These are phyloP conservation scores for Pseudococcus longispinus DNA, from an alignment of 2,888 invertebrate species.

Conservation along the genomic window DNA sequence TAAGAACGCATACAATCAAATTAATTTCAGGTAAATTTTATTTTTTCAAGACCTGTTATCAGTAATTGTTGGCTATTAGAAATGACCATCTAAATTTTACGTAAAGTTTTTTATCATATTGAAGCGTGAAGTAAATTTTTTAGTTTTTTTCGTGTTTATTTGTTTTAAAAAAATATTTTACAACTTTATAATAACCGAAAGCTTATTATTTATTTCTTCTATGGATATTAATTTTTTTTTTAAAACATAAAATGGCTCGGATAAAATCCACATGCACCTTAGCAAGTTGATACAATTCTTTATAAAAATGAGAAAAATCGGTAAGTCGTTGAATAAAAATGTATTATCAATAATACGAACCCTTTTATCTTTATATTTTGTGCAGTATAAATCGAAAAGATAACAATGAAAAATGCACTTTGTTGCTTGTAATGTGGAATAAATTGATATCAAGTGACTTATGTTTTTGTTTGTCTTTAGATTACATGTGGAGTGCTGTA, in stretches of 20 bases:
- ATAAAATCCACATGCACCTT: background rate
- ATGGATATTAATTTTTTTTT: background rate
- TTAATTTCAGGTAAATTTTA: conserved; percentile 80
- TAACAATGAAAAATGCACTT: background rate
- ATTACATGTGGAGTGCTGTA: conserved; percentile 95
- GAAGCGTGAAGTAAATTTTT: background rate
- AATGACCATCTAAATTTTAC: background rate
- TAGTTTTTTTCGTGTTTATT: background rate
- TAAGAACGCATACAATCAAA: conserved; percentile 85
- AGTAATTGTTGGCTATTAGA: background rate
- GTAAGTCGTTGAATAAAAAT: background rate
- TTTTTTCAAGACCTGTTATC: background rate
- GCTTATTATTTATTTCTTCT: background rate
- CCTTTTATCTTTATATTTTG: background rate
- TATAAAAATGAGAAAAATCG: background rate
- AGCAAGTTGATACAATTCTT: background rate
- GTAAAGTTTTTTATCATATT: background rate
- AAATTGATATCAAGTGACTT: background rate
- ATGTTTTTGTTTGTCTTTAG: conserved; percentile 61
- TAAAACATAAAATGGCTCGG: background rate
- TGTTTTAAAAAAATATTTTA: background rate
- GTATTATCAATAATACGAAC: background rate
- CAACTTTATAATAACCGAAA: background rate
- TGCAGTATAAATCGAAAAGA: background rate
- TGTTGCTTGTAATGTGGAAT: background rate